Conservation (phyloP, 2,113 vertebrate species). For the Sapajus apella region DNA sequence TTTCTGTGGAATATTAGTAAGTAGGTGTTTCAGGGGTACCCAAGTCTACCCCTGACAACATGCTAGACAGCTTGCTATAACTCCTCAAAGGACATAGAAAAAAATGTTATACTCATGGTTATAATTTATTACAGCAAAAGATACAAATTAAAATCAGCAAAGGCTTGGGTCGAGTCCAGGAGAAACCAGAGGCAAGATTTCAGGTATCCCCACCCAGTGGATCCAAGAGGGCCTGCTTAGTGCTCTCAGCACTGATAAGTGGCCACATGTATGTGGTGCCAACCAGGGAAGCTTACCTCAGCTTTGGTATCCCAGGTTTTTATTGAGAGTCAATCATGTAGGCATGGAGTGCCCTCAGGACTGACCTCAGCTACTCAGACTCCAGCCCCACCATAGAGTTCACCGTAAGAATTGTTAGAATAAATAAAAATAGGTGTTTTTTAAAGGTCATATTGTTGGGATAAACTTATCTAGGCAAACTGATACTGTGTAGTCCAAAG, state of each 20-base stretch:
- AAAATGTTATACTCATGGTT: not conserved
- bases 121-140: not conserved
- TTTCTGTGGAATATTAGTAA: not conserved
- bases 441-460: not conserved
- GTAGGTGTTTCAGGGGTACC: not conserved
- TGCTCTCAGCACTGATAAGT: not conserved
- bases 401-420: not conserved
- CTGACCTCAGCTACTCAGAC: not conserved
- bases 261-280: not conserved
- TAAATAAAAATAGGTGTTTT: no score
- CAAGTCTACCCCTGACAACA: not conserved
- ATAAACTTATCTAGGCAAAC: not conserved
- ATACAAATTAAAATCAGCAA: not conserved
- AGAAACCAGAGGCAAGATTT: not conserved
- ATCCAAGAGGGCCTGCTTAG: not conserved
- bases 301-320: not conserved
- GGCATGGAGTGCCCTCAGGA: rapidly evolving
- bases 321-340: not conserved
- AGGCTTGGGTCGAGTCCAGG: no score
- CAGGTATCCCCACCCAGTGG: not conserved
- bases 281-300: not conserved
- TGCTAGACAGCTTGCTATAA: not conserved
- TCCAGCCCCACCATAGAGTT: not conserved
- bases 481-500: no score
- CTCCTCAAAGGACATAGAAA: not conserved